Evolutionary conservation across 2,888 invertebrate species (phyloP).

Genomic region (Melanchra persicariae): DNA sequence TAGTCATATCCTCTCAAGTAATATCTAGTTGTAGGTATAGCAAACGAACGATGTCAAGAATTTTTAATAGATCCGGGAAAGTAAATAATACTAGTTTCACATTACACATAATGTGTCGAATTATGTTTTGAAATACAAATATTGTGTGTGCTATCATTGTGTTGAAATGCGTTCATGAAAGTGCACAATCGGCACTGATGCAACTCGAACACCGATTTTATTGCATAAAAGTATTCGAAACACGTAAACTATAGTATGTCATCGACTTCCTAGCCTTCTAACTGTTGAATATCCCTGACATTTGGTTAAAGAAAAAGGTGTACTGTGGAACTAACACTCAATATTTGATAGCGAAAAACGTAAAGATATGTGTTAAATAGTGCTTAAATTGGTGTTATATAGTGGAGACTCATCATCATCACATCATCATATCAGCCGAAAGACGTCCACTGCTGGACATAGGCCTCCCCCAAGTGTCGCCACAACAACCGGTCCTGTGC

Average conservation of each 20-base stretch:
- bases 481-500: no score
- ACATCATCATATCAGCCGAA: no score
- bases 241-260: constrained; percentile 32
- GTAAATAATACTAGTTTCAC: constrained; percentile 22
- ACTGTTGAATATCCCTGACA: neutral
- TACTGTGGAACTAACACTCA: neutral
- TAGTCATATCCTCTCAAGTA: no score
- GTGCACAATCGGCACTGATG: constrained; percentile 52
- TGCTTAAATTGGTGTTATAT: no score
- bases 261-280: neutral
- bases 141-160: constrained; percentile 49
- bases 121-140: constrained; percentile 44
- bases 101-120: constrained; percentile 30
- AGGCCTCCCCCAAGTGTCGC: no score
- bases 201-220: constrained; percentile 28
- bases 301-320: neutral
- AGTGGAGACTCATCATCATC: no score
- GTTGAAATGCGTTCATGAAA: constrained; percentile 51
- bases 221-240: constrained; percentile 44
- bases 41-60: neutral
- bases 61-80: neutral
- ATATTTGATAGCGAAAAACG: neutral
- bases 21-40: no score
- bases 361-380: no score
- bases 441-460: no score